phyloP scores from a whole-genome alignment of 2,888 invertebrate genomes.

The Teleogryllus oceanicus region DNA sequence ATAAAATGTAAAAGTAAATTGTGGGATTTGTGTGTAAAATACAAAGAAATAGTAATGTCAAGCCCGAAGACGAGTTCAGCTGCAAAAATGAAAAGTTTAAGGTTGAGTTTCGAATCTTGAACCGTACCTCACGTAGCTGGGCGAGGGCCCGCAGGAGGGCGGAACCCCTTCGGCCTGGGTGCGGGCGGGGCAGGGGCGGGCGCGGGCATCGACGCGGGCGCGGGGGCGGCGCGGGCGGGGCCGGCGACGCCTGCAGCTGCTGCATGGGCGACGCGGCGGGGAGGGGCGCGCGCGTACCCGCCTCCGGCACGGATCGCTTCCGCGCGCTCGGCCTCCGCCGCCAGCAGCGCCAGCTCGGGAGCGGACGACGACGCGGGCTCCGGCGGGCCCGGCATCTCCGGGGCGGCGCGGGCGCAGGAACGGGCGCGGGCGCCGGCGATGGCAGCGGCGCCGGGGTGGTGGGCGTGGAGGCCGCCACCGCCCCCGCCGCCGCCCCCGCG shows the following conservation, averaged over 20 bases:
- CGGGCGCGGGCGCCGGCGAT: neutral
- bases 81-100: too few species aligned
- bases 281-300: neutral
- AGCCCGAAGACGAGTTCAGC: too few species aligned
- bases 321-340: slow-evolving; percentile 50
- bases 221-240: neutral
- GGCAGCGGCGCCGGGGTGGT: neutral
- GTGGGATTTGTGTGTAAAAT: too few species aligned
- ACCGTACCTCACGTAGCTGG: slow-evolving; percentile 47
- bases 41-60: too few species aligned
- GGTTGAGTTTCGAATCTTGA: neutral
- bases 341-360: slow-evolving; percentile 41
- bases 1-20: too few species aligned
- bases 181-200: neutral
- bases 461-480: neutral
- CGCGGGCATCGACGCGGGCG: neutral
- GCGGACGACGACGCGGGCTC: neutral
- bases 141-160: slow-evolving; percentile 47
- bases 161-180: slow-evolving; percentile 48
- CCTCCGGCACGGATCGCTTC: slow-evolving; percentile 41
- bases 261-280: neutral
- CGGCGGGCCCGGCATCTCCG: slow-evolving; percentile 3
- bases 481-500: neutral
- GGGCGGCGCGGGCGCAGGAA: neutral
- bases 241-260: slow-evolving; percentile 24